A percentile compares a stretch with the other conserved stretches of the same genome.
These are phyloP conservation scores for Andinoacara biseriatus DNA, from an alignment of 2,113 vertebrate species.

Conservation along the genomic window DNA sequence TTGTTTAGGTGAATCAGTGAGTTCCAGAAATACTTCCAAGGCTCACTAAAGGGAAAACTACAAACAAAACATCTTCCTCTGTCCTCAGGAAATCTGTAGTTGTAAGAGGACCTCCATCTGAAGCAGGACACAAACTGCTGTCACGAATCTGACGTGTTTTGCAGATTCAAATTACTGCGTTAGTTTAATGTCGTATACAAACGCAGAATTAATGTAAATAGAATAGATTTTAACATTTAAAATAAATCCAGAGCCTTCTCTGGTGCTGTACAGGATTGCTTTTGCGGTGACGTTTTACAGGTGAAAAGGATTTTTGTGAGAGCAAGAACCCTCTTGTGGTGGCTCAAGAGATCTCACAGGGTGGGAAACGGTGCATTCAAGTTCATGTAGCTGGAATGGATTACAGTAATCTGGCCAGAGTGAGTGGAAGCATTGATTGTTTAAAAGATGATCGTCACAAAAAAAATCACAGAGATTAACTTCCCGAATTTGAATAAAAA, in stretches of 20 bases:
- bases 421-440: background rate
- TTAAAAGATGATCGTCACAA: background rate
- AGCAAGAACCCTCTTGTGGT: conserved; percentile 50
- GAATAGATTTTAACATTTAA: background rate
- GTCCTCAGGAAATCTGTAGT: background rate
- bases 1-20: conserved; percentile 52
- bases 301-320: conserved; percentile 31
- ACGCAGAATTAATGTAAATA: background rate
- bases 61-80: conserved; percentile 4
- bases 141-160: background rate
- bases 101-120: background rate
- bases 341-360: conserved; percentile 19
- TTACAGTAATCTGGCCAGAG: background rate
- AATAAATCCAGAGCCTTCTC: background rate
- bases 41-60: conserved; percentile 27
- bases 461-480: background rate
- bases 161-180: background rate
- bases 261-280: background rate
- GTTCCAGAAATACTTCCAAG: conserved; percentile 31
- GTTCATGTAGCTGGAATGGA: background rate
- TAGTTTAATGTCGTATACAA: background rate
- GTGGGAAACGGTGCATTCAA: background rate
- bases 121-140: background rate
- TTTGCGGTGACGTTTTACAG: background rate
- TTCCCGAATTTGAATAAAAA: background rate